Base-by-base conservation (phyloP, 2,888 invertebrate genomes). In the Cryptophagus acutangulus region DNA sequence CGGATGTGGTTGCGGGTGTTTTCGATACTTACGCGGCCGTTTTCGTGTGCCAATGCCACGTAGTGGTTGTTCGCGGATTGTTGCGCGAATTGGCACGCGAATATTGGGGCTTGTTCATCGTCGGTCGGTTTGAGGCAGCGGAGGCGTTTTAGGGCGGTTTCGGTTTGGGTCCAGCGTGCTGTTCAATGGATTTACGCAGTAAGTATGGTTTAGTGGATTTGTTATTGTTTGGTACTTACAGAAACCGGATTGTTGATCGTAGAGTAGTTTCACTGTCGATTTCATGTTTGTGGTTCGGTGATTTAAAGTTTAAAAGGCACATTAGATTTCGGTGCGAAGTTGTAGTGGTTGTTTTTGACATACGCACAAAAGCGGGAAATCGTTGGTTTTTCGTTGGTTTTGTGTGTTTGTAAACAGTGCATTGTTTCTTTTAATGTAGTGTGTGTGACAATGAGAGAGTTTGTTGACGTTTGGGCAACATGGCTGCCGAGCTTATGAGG, bases 11-110 rank as follows among this genome's bases (percentile, higher is more conserved):
- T 51, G 30, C 48, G 36, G 36, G 52, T 60, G 38, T 70, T 79
- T 71, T 82, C 78, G 39, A 78, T 73, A 35, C 79, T 78, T 25
- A 87, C 73, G 55, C 75, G 78, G 14, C 91, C 92, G 71, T 88
- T 87, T 71, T 92, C 91, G 64, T 90, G 89, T 4, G 89, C 89
- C 38, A 91, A 74, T 6, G 87, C 89, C 31, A 91, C 66, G 16
- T 87, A 73, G 59, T 89, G 78, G 58, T 83, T 79, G 18, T 58
- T 52, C 45, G 54, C 55, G 48, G 47, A 36, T 38, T 63, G 59
- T 38, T 80, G 81, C 8, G 84, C 81, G 65, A 87, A 89, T 61
- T 85, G 83, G 43, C 86, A 84, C 0, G 87, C 84, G 63, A 87
- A 88, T 56, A 88, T 81, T 24, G 87, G 87, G 0, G 84, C 81